A percentile compares a stretch with the other conserved stretches of the same genome.
Evolutionary conservation across 2,113 vertebrate genomes (phyloP).

Genomic region (Oreocharis arfaki): DNA sequence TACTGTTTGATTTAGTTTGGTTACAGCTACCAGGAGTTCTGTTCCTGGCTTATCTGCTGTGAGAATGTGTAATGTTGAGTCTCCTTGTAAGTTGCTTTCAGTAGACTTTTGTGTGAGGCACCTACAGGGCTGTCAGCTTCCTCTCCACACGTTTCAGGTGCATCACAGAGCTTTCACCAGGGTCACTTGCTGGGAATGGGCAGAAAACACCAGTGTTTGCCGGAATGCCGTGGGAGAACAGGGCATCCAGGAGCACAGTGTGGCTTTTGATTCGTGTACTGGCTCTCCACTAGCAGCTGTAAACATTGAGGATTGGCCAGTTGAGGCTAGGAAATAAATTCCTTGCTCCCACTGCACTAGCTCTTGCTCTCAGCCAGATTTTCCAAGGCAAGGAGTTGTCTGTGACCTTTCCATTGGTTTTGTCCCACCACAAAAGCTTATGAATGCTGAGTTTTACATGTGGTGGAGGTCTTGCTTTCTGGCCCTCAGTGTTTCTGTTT

Average conservation of each 20-base stretch:
- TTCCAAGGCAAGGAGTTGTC: background rate
- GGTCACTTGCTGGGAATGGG: background rate
- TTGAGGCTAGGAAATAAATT: background rate
- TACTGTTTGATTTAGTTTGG: background rate
- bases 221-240: background rate
- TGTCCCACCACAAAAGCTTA: background rate
- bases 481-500: background rate
- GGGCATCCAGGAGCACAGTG: background rate
- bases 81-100: background rate
- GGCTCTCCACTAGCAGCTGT: background rate
- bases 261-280: background rate
- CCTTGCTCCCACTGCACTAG: background rate
- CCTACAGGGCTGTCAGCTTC: background rate
- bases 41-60: fast-evolving
- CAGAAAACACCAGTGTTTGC: background rate
- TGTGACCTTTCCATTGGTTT: background rate
- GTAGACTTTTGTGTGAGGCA: background rate
- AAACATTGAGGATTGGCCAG: background rate
- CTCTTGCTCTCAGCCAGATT: background rate
- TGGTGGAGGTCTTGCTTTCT: background rate
- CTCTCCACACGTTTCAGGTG: fast-evolving
- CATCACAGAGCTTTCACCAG: fast-evolving
- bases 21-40: background rate
- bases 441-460: fast-evolving
- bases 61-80: fast-evolving